Percentiles rank a stretch among this genome's conserved stretches.
These are phyloP conservation scores for Cryptosula pallasiana DNA, from an alignment of 2,888 invertebrate genomes.

Conservation along the genomic window DNA sequence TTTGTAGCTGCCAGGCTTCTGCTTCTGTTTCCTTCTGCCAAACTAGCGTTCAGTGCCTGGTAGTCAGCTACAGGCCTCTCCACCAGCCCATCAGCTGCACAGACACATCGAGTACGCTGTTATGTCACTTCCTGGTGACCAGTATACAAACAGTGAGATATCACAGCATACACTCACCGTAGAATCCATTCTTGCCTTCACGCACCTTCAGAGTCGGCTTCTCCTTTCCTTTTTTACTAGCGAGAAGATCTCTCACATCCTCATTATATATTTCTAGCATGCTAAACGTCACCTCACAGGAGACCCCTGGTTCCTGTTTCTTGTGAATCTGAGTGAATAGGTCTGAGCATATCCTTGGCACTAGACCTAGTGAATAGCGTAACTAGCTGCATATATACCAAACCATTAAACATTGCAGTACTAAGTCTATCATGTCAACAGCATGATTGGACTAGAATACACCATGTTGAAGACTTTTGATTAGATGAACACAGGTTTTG, in stretches of 20 bases:
- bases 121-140: neutral
- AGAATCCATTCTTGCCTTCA: slow-evolving; percentile 31
- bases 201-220: slow-evolving; percentile 29
- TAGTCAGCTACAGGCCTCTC: slow-evolving; percentile 31
- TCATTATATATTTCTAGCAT: slow-evolving; percentile 37
- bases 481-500: too few relatives aligned
- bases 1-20: slow-evolving; percentile 35
- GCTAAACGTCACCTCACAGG: slow-evolving; percentile 31
- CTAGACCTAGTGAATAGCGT: too few relatives aligned
- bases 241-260: slow-evolving; percentile 32
- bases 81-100: slow-evolving; percentile 32
- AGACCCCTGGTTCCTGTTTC: slow-evolving; percentile 27
- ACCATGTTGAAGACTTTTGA: too few relatives aligned
- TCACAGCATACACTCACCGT: slow-evolving; percentile 29
- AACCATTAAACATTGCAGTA: too few relatives aligned
- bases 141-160: neutral
- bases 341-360: slow-evolving; percentile 32
- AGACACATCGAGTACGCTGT: too few relatives aligned
- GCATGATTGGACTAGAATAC: too few relatives aligned
- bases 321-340: slow-evolving; percentile 30
- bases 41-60: slow-evolving; percentile 30
- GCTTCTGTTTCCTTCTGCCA: slow-evolving; percentile 32
- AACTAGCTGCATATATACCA: too few relatives aligned
- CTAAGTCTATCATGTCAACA: too few relatives aligned
- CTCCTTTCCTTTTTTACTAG: slow-evolving; percentile 25